These are phyloP conservation scores for Halcyon malimbica DNA, from an alignment of 2,113 vertebrate species.

Conservation along the genomic window DNA sequence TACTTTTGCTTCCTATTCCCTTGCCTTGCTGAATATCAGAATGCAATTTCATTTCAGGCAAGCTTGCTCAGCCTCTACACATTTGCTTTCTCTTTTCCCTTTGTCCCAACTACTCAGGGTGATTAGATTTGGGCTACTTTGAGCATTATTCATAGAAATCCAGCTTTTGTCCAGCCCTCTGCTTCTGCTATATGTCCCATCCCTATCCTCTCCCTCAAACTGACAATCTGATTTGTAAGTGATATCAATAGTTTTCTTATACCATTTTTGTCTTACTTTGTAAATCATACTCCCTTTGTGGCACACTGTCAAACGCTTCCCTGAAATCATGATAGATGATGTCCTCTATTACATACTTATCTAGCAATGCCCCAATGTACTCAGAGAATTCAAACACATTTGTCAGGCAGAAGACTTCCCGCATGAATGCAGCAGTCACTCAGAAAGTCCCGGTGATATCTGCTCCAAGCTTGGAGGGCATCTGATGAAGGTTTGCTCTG, in stretches of 20 bases:
- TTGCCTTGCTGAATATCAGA: not conserved
- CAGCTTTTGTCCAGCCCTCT: not conserved
- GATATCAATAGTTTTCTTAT: conserved; percentile 37
- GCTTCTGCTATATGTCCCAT: not conserved
- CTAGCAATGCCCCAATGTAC: not conserved
- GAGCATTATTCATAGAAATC: not conserved
- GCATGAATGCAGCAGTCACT: conserved; percentile 48
- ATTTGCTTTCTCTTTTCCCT: not conserved
- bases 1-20: not conserved
- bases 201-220: not conserved
- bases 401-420: conserved; percentile 64
- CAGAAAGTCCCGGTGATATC: conserved; percentile 57
- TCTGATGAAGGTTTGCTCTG: conserved; percentile 34
- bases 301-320: conserved; percentile 52
- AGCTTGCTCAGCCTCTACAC: not conserved
- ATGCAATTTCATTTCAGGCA: not conserved
- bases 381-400: conserved; percentile 67
- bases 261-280: conserved; percentile 27
- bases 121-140: not conserved
- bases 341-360: conserved; percentile 50
- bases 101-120: not conserved
- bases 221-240: conserved; percentile 27
- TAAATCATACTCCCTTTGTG: conserved; percentile 49
- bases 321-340: conserved; percentile 72
- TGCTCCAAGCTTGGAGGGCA: conserved; percentile 39